Conservation (phyloP, 2,888 invertebrate species). For the Dioctria linearis region DNA sequence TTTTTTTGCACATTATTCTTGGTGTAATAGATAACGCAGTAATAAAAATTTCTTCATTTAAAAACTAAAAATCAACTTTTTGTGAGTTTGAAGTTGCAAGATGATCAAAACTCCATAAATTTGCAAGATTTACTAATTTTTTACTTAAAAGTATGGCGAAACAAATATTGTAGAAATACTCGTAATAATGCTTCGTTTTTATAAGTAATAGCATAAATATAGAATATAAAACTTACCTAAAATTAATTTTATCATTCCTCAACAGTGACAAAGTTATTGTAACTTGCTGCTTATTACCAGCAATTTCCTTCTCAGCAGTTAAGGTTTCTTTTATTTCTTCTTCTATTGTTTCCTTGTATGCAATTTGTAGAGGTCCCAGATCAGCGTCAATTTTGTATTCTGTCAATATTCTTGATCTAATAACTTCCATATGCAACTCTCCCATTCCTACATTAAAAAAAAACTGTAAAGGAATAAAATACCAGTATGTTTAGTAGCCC, state of each 20-base stretch:
- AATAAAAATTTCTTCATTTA: background rate
- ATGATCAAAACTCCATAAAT: too few relatives aligned
- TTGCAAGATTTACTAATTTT: too few relatives aligned
- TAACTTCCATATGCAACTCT: slow-evolving; percentile 95
- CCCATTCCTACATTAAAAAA: slow-evolving; percentile 86
- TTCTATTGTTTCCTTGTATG: slow-evolving; percentile 86
- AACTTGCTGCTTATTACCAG: slow-evolving; percentile 68
- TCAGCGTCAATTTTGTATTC: slow-evolving; percentile 95
- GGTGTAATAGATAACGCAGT: too few relatives aligned
- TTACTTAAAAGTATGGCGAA: too few relatives aligned
- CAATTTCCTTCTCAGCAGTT: slow-evolving; percentile 68
- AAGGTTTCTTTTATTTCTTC: slow-evolving; percentile 62
- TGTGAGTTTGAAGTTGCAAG: background rate
- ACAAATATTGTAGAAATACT: too few relatives aligned
- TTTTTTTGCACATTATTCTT: too few relatives aligned
- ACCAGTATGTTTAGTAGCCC: slow-evolving; percentile 15
- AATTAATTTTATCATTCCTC: slow-evolving; percentile 71
- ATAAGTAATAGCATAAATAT: too few relatives aligned
- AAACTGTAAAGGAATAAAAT: background rate
- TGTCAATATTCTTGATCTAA: slow-evolving; percentile 87
- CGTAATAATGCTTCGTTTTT: too few relatives aligned
- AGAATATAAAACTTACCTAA: slow-evolving; percentile 68
- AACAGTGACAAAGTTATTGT: slow-evolving; percentile 68
- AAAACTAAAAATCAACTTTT: background rate
- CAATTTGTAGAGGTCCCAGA: slow-evolving; percentile 91